Percentiles rank a stretch among this genome's conserved stretches.
These are phyloP conservation scores for Chesias legatella DNA, from an alignment of 2,888 invertebrate genomes.

Conservation along the genomic window DNA sequence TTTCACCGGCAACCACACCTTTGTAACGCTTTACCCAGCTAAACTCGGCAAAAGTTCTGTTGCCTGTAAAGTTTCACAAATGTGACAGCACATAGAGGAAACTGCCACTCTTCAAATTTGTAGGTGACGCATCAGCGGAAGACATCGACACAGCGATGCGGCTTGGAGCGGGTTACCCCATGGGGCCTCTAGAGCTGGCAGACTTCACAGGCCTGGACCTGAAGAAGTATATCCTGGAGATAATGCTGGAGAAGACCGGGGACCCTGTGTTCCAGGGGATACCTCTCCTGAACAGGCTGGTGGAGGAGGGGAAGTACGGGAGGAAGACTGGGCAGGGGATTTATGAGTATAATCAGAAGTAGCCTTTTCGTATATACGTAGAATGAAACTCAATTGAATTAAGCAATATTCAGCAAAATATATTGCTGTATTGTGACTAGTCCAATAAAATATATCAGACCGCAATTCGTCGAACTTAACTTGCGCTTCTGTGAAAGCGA, in stretches of 20 bases:
- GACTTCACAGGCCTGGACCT: constrained; percentile 93
- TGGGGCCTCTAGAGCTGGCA: constrained; percentile 92
- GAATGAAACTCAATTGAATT: too few relatives aligned
- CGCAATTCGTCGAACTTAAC: too few relatives aligned
- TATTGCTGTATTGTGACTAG: too few relatives aligned
- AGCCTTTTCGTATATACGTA: too few relatives aligned
- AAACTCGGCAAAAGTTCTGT: too few relatives aligned
- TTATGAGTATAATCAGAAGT: constrained; percentile 80
- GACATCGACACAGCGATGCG: constrained; percentile 96
- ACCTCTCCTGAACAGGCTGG: constrained; percentile 82
- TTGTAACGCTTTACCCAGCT: too few relatives aligned
- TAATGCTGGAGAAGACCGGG: constrained; percentile 84
- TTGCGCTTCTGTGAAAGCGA: too few relatives aligned
- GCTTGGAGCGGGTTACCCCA: constrained; percentile 92
- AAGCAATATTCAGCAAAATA: too few relatives aligned
- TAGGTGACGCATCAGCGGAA: constrained; percentile 84
- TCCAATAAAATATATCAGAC: too few relatives aligned
- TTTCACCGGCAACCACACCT: too few relatives aligned
- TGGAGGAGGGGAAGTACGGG: constrained; percentile 87
- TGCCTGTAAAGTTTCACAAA: too few relatives aligned
- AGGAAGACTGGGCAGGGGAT: constrained; percentile 90
- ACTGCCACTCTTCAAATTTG: constrained; percentile 26
- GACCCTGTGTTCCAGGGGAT: constrained; percentile 71
- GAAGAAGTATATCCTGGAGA: constrained; percentile 75
- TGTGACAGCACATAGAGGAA: too few relatives aligned